A percentile compares a stretch with the other conserved stretches of the same genome.
phyloP scores from a whole-genome alignment of 2,113 vertebrate species.

The Trematomus loennbergii region DNA sequence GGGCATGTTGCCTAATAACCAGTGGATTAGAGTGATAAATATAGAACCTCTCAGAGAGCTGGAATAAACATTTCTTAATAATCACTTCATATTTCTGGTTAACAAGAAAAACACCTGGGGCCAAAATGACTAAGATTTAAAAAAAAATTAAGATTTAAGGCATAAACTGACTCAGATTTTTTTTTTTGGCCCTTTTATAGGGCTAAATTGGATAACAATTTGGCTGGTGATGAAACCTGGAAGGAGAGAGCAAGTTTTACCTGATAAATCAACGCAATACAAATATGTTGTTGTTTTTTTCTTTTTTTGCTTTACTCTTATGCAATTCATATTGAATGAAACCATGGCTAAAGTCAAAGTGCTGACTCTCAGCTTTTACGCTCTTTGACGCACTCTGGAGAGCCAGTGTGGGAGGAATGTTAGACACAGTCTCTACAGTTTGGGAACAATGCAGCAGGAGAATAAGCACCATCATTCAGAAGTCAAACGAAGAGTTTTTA shows the following conservation, averaged over 20 bases:
- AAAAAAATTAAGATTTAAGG: constrained; percentile 5
- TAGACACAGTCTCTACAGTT: neutral
- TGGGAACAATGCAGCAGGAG: constrained; percentile 21
- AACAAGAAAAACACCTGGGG: constrained; percentile 48
- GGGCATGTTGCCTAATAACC: constrained; percentile 65
- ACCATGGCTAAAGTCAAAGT: constrained; percentile 33
- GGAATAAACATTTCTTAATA: constrained; percentile 57
- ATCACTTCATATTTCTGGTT: constrained; percentile 54
- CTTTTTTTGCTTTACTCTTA: constrained; percentile 36
- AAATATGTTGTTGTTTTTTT: constrained; percentile 32
- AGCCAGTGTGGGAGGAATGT: constrained; percentile 18
- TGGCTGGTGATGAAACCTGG: neutral
- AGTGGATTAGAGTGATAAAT: constrained; percentile 69
- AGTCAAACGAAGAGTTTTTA: neutral
- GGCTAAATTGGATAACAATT: constrained; percentile 41
- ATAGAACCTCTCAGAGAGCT: constrained; percentile 33
- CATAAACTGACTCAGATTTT: constrained; percentile 14
- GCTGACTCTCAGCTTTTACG: constrained; percentile 54
- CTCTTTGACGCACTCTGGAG: constrained; percentile 24
- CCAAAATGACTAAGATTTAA: constrained; percentile 9
- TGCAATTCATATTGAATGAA: constrained; percentile 16
- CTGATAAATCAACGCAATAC: constrained; percentile 24
- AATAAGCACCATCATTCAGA: neutral
- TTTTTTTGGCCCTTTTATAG: constrained; percentile 18
- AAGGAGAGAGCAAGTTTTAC: constrained; percentile 1